Conservation (phyloP, 1,140 invertebrate species). For the Stenopsyche tienmushanensis region DNA sequence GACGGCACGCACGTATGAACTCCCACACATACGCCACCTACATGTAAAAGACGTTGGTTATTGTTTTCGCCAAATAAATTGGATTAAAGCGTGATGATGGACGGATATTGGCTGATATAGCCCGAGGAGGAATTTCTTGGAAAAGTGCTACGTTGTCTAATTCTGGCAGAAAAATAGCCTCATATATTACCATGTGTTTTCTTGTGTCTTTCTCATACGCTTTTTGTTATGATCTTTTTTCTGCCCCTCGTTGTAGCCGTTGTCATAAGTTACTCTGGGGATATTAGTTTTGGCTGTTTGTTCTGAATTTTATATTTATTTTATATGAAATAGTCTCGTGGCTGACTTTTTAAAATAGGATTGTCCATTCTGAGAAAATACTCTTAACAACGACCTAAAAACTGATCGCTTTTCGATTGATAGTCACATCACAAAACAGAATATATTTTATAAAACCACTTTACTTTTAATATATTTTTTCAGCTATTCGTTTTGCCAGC, state of each 20-base stretch:
- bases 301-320: neutral
- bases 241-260: neutral
- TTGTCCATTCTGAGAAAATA: too few species aligned
- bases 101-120: neutral
- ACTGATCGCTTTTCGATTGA: too few species aligned
- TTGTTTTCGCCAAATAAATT: neutral
- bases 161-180: neutral
- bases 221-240: neutral
- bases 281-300: neutral
- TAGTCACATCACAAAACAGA: too few species aligned
- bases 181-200: neutral
- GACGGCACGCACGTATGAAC: too few species aligned
- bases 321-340: too few species aligned
- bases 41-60: too few species aligned
- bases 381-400: too few species aligned
- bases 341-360: too few species aligned
- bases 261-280: neutral
- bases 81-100: neutral
- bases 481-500: too few species aligned
- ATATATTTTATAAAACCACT: too few species aligned
- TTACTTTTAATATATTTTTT: too few species aligned
- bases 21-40: too few species aligned
- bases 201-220: neutral
- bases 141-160: neutral
- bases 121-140: neutral